A percentile compares a stretch with the other conserved stretches of the same genome.
Evolutionary conservation across 2,113 vertebrate species (phyloP).

Genomic region (Cricetomys ansorgei): DNA sequence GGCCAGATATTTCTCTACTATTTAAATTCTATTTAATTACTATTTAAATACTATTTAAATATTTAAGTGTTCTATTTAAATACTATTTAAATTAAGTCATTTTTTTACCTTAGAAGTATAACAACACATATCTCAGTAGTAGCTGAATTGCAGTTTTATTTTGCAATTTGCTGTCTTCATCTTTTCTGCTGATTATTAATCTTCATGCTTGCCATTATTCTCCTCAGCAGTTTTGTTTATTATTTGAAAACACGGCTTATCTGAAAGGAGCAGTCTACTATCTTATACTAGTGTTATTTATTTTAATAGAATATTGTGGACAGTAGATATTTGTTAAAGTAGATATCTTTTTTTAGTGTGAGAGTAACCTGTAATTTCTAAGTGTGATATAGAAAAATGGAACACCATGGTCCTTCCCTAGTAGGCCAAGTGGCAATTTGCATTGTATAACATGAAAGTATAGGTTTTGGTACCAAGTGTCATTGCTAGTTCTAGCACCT

Average conservation of each 20-base stretch:
- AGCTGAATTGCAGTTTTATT: neutral
- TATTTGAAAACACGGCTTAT: neutral
- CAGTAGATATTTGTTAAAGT: neutral
- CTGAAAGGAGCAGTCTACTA: neutral
- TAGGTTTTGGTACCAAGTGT: neutral
- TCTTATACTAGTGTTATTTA: neutral
- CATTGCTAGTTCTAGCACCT: neutral
- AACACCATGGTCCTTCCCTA: neutral
- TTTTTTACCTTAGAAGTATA: neutral
- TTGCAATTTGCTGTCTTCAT: neutral
- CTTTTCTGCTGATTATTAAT: neutral
- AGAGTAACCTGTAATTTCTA: neutral
- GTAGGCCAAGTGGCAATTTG: neutral
- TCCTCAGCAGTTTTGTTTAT: neutral
- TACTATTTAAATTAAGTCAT: neutral
- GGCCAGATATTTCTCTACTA: neutral
- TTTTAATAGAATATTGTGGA: neutral
- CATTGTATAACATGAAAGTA: neutral
- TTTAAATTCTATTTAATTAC: neutral
- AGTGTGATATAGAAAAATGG: neutral
- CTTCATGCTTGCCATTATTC: neutral
- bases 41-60: too few relatives aligned
- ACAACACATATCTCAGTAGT: neutral
- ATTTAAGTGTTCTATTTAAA: too few relatives aligned
- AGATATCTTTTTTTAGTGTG: neutral